These are phyloP conservation scores for Lasioglossum albipes DNA, from an alignment of 1,140 invertebrate genomes.

Conservation along the genomic window DNA sequence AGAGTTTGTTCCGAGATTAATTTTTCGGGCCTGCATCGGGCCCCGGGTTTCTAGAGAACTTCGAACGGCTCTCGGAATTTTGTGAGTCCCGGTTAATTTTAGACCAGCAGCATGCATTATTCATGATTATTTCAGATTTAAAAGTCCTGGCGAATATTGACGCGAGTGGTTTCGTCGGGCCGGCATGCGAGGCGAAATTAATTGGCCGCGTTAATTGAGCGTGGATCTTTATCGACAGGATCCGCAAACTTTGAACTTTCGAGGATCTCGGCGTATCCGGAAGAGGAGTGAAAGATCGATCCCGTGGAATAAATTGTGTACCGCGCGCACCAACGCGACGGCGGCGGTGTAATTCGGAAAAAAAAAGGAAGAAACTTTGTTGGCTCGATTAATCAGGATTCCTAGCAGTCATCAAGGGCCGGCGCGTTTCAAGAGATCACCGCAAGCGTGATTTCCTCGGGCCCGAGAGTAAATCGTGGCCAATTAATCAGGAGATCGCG, in stretches of 20 bases:
- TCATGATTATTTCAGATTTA: constrained; percentile 1
- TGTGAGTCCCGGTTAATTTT: neutral
- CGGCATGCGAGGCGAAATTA: neutral
- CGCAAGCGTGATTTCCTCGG: constrained; percentile 44
- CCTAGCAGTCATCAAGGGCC: constrained; percentile 32
- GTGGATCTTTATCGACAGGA: neutral
- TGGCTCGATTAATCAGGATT: constrained; percentile 14
- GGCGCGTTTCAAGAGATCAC: constrained; percentile 22
- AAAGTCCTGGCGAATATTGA: neutral
- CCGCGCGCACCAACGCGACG: neutral
- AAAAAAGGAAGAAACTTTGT: neutral
- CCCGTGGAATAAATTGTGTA: neutral
- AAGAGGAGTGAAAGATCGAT: neutral
- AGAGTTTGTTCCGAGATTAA: too few relatives aligned
- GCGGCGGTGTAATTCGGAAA: neutral
- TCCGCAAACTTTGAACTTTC: neutral
- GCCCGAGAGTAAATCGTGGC: constrained; percentile 53
- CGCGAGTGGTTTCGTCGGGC: neutral
- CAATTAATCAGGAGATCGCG: constrained; percentile 62
- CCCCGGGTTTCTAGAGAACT: neutral
- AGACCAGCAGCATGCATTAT: neutral
- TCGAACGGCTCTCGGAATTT: neutral
- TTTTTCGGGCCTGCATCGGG: too few relatives aligned
- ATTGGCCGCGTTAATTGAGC: neutral
- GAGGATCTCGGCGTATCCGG: neutral